phyloP scores from a whole-genome alignment of 2,888 invertebrate genomes.

The Caenorhabditis sulstoni region DNA sequence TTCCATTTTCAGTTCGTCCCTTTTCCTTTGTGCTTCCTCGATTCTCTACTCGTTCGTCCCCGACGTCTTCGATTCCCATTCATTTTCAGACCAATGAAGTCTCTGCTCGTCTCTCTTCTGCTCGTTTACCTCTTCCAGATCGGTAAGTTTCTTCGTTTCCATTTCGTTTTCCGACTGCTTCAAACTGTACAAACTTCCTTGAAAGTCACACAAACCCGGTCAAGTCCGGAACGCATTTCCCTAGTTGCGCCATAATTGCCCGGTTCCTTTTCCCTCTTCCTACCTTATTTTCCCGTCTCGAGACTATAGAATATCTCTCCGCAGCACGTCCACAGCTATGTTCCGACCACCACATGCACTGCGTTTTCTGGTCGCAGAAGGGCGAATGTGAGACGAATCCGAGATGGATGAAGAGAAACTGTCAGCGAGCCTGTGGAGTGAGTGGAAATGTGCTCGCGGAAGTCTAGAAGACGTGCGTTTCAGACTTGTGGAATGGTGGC shows the following conservation, averaged over 20 bases:
- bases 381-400: constrained; percentile 76
- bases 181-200: constrained; percentile 11
- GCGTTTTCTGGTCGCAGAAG: constrained; percentile 71
- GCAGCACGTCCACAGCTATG: constrained; percentile 51
- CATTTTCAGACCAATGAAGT: constrained; percentile 48
- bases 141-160: constrained; percentile 16
- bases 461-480: too few species aligned
- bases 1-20: constrained; percentile 10
- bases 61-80: neutral
- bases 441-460: too few species aligned
- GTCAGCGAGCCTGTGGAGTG: constrained; percentile 67
- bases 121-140: constrained; percentile 33
- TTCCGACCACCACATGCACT: constrained; percentile 63
- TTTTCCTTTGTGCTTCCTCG: neutral
- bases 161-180: constrained; percentile 1
- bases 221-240: neutral
- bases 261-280: too few species aligned
- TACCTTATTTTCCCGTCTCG: constrained; percentile 2
- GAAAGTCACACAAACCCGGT: constrained; percentile 7
- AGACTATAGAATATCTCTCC: constrained; percentile 30
- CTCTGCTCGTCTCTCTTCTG: constrained; percentile 36
- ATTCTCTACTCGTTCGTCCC: neutral
- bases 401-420: constrained; percentile 74
- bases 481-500: constrained; percentile 15
- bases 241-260: constrained; percentile 24